phyloP scores from a whole-genome alignment of 2,113 vertebrate genomes.

The Seriola rivoliana region DNA sequence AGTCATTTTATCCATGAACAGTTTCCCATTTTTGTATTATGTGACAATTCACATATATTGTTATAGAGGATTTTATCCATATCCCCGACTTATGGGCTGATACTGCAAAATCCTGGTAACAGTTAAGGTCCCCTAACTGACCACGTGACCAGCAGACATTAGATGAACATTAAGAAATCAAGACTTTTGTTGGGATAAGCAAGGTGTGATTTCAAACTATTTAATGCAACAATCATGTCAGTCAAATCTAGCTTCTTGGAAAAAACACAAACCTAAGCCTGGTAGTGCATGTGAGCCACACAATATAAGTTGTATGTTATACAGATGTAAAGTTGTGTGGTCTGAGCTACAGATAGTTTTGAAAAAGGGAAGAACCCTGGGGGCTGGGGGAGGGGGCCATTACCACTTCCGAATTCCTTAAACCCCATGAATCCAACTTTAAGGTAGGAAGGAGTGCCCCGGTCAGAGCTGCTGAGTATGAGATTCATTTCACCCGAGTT shows the following conservation, averaged over 20 bases:
- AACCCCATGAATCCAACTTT: slow-evolving; percentile 73
- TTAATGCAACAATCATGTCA: neutral
- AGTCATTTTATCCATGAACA: neutral
- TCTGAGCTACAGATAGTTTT: slow-evolving; percentile 22
- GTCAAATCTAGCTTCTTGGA: neutral
- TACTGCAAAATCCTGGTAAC: neutral
- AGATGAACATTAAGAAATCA: neutral
- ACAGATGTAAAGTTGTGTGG: slow-evolving; percentile 21
- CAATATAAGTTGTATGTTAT: neutral
- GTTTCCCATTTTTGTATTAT: no score
- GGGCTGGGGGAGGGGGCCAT: slow-evolving; percentile 69
- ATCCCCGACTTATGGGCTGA: neutral
- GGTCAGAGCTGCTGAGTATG: slow-evolving; percentile 19
- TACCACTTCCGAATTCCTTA: slow-evolving; percentile 84
- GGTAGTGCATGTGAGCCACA: neutral
- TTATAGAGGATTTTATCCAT: neutral
- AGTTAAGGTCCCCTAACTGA: neutral
- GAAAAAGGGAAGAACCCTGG: slow-evolving; percentile 41
- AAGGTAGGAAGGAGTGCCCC: slow-evolving; percentile 51
- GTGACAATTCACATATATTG: neutral
- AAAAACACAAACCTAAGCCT: neutral
- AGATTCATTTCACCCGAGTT: neutral
- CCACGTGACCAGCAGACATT: slow-evolving; percentile 23
- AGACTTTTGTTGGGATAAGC: neutral
- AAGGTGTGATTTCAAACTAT: neutral